These are phyloP conservation scores for Eristalis arbustorum DNA, from an alignment of 2,888 invertebrate genomes.

Conservation along the genomic window DNA sequence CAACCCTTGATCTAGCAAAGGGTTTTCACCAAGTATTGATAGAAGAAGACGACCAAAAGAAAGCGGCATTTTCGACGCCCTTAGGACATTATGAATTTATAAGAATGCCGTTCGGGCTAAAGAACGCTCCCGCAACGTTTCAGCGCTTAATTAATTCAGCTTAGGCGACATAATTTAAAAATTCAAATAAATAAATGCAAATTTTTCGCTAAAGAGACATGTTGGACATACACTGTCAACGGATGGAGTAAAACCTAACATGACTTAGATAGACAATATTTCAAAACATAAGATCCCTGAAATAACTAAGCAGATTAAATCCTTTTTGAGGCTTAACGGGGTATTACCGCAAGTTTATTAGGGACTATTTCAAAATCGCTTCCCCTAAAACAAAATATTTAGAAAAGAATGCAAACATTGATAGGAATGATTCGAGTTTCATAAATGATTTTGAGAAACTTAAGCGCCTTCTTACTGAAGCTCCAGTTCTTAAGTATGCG, in stretches of 20 bases:
- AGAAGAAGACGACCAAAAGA: conserved; percentile 29
- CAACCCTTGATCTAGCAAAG: conserved; percentile 52
- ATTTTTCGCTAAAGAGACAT: too few species aligned
- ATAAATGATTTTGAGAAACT: neutral
- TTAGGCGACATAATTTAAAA: neutral
- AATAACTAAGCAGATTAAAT: too few species aligned
- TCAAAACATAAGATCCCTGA: too few species aligned
- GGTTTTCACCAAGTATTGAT: conserved; percentile 51
- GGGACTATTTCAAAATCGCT: too few species aligned
- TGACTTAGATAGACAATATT: neutral
- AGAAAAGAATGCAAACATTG: neutral
- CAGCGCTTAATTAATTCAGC: too few species aligned
- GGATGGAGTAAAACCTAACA: too few species aligned
- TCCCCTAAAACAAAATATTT: too few species aligned
- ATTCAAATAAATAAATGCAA: neutral
- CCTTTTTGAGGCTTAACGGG: too few species aligned
- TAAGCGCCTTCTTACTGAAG: neutral
- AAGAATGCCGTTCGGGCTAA: neutral
- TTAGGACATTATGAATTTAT: conserved; percentile 46
- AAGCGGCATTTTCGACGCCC: conserved; percentile 53
- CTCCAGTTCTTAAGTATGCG: neutral
- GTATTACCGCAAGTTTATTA: too few species aligned
- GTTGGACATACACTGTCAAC: too few species aligned
- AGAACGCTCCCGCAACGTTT: too few species aligned
- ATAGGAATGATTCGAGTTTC: neutral